Evolutionary conservation across 2,888 invertebrate genomes (phyloP), one percentile per base, ranked within the genome.

Genomic region (Dolomedes plantarius): DNA sequence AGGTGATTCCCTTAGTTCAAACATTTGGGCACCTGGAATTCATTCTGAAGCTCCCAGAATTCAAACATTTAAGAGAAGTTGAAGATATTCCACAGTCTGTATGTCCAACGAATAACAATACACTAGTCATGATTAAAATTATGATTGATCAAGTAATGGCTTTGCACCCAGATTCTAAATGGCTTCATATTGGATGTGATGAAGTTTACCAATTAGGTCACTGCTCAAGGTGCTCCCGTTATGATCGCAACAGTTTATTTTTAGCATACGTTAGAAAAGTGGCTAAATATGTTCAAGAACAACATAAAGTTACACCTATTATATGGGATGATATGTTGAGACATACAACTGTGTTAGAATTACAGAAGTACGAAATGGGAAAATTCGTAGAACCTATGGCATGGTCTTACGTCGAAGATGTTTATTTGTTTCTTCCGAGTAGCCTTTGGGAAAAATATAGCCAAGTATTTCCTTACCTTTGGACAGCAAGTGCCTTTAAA

Each of bases 271-370:
- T 94, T 9, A 92, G 92, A 3, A 82, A 92, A 86, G 93, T 95
- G 29, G 93, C 94, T 5, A 92, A 92, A 65, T 93, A 94, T 88
- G 93, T 95, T 16, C 93, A 93, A 65, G 91, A 92, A 11, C 93
- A 92, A 71, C 94, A 94, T 91, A 91, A 92, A 23, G 90, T 94
- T 28, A 93, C 92, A 13, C 92, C 94, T 0, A 93, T 96, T 80
- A 94, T 96, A 89, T 96, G 96, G 96, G 95, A 96, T 90, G 96
- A 96, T 90, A 95, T 96, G 95, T 91, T 96, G 77, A 91, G 95
- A 0, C 94, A 94, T 89, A 92, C 94, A 88, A 92, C 94, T 0
- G 91, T 93, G 67, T 93, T 93, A 86, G 93, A 93, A 87, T 92
- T 95, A 91, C 92, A 93, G 77, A 93, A 94, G 86, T 88, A 82